phyloP scores from a whole-genome alignment of 2,113 vertebrate species.

The Osmerus mordax region DNA sequence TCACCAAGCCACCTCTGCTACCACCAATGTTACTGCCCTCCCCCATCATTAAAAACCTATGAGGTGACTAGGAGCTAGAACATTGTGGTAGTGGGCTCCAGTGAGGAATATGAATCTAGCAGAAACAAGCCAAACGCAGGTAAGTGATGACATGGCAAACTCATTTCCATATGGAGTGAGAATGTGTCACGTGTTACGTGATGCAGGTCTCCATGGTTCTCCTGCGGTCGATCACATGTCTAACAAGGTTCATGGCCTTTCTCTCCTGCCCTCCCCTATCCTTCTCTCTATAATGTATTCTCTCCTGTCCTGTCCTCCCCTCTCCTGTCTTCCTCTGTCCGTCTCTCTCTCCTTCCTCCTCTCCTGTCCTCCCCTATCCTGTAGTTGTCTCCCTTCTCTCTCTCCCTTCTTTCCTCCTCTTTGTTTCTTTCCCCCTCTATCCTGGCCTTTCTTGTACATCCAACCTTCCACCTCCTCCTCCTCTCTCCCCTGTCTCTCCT shows the following conservation, averaged over 20 bases:
- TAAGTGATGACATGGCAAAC: too few relatives aligned
- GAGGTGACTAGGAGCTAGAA: too few relatives aligned
- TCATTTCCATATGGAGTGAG: too few relatives aligned
- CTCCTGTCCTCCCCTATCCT: neutral
- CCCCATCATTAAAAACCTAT: too few relatives aligned
- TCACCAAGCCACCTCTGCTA: too few relatives aligned
- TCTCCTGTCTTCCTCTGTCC: neutral
- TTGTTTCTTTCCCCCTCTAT: neutral
- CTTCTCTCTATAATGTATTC: neutral
- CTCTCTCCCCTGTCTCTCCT: conserved; percentile 20
- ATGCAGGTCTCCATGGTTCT: neutral
- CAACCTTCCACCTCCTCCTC: neutral
- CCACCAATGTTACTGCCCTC: too few relatives aligned
- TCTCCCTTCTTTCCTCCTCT: neutral
- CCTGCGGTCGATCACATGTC: neutral
- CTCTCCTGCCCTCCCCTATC: neutral
- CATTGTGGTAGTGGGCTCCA: too few relatives aligned
- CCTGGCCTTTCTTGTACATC: neutral
- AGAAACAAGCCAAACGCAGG: too few relatives aligned
- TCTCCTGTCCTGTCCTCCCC: neutral
- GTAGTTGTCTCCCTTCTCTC: neutral
- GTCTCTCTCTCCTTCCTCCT: neutral
- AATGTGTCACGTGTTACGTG: too few relatives aligned
- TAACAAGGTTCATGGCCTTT: neutral
- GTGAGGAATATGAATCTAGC: too few relatives aligned